Percentiles rank a stretch among this genome's conserved stretches.
Evolutionary conservation across 2,888 invertebrate genomes (phyloP).

Genomic region (Chesias legatella): DNA sequence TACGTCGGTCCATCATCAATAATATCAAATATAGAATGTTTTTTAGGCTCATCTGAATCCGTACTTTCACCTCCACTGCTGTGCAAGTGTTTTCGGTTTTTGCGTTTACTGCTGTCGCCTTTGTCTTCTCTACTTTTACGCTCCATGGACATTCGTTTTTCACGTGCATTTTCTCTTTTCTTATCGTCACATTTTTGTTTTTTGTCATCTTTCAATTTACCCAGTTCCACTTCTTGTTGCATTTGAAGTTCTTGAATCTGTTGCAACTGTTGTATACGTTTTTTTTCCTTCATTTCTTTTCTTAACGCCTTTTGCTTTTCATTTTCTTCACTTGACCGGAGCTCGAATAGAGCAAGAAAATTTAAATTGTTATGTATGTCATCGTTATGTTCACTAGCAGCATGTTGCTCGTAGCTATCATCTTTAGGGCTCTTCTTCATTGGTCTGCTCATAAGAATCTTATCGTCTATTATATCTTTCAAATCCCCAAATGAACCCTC

Average conservation of each 20-base stretch:
- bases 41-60: slow-evolving; percentile 91
- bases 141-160: slow-evolving; percentile 75
- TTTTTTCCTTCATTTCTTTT: slow-evolving; percentile 80
- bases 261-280: slow-evolving; percentile 72
- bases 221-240: slow-evolving; percentile 66
- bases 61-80: slow-evolving; percentile 81
- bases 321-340: slow-evolving; percentile 81
- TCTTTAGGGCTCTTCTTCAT: slow-evolving; percentile 46
- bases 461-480: slow-evolving; percentile 36
- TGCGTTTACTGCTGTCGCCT: slow-evolving; percentile 57
- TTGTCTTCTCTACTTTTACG: slow-evolving; percentile 76
- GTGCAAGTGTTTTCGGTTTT: slow-evolving; percentile 69
- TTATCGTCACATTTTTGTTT: slow-evolving; percentile 65
- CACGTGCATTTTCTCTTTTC: slow-evolving; percentile 67
- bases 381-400: slow-evolving; percentile 44
- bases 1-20: slow-evolving; percentile 93
- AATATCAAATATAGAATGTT: slow-evolving; percentile 95
- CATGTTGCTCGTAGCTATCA: slow-evolving; percentile 50
- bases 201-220: slow-evolving; percentile 68
- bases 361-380: slow-evolving; percentile 77
- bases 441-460: slow-evolving; percentile 1
- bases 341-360: slow-evolving; percentile 79
- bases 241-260: slow-evolving; percentile 74
- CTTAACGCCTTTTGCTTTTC: slow-evolving; percentile 78
- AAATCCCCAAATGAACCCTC: slow-evolving; percentile 65